Evolutionary conservation across 2,797 vertebrate species (phyloP).

Genomic region (Sebastiscus albofasciatus): DNA sequence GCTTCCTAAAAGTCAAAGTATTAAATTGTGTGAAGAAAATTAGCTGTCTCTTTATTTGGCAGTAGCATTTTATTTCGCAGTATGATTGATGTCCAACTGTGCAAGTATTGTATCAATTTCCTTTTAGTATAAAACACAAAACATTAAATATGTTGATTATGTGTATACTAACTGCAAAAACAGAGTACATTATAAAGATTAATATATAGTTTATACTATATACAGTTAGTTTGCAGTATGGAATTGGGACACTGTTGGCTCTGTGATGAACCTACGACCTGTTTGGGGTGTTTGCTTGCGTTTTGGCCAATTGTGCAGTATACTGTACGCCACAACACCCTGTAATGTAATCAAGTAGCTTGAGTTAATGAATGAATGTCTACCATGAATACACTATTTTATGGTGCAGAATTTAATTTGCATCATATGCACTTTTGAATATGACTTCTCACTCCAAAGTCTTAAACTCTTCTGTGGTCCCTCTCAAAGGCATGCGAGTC

Average conservation of each 20-base stretch:
- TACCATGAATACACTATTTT: neutral
- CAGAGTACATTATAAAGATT: neutral
- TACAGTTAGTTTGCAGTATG: neutral
- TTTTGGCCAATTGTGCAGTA: neutral
- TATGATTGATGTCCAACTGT: neutral
- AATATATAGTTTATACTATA: neutral
- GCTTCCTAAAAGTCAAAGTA: neutral
- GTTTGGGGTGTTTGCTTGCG: neutral
- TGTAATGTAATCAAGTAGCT: neutral
- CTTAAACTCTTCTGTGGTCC: neutral
- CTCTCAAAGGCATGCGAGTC: neutral
- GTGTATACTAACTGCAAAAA: neutral
- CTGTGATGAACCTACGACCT: neutral
- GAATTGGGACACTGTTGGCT: neutral
- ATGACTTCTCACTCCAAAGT: neutral
- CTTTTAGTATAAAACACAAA: neutral
- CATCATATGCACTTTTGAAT: neutral
- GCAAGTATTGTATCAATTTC: neutral
- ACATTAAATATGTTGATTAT: neutral
- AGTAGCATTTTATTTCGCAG: neutral
- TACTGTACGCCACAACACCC: neutral
- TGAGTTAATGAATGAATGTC: neutral
- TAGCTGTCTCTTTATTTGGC: neutral
- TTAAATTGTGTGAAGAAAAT: neutral
- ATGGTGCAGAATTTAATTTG: neutral